A percentile compares a stretch with the other conserved stretches of the same genome.
phyloP scores from a whole-genome alignment of 2,888 invertebrate genomes.

The Halictus quadricinctus region DNA sequence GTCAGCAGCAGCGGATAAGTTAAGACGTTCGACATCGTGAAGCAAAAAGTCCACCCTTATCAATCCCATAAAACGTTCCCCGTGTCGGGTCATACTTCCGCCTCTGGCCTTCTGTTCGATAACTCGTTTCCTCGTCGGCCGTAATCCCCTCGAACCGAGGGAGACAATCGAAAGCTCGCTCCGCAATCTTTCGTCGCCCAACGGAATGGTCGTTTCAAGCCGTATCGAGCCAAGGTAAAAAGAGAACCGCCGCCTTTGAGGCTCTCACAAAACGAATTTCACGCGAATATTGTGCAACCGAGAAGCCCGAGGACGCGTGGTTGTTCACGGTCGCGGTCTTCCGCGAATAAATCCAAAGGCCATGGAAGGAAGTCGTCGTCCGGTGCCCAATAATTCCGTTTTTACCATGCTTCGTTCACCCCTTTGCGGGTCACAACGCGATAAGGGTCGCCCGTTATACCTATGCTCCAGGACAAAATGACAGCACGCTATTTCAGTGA shows the following conservation, averaged over 20 bases:
- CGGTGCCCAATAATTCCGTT: conserved; percentile 59
- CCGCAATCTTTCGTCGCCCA: conserved; percentile 11
- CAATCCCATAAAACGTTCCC: conserved; percentile 25
- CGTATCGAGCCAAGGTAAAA: conserved; percentile 18
- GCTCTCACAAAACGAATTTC: conserved; percentile 46
- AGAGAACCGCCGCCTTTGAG: conserved; percentile 49
- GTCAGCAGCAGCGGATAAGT: background rate
- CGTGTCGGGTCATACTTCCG: conserved; percentile 4
- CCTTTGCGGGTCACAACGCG: conserved; percentile 44
- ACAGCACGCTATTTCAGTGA: background rate
- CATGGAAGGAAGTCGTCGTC: background rate
- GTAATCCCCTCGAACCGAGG: conserved; percentile 27
- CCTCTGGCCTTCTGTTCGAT: background rate
- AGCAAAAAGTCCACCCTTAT: conserved; percentile 6
- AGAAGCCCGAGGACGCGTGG: background rate
- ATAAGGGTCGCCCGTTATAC: conserved; percentile 41
- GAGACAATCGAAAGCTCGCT: conserved; percentile 24
- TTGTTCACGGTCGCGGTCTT: background rate
- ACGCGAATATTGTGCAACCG: conserved; percentile 44
- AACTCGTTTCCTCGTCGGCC: background rate
- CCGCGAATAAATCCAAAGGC: conserved; percentile 1
- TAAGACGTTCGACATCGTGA: background rate
- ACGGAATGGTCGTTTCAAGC: conserved; percentile 18
- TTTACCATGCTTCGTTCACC: conserved; percentile 26
- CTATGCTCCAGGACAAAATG: background rate